These are phyloP conservation scores for Lepidochitona cinerea DNA, from an alignment of 2,888 invertebrate genomes.

Conservation along the genomic window DNA sequence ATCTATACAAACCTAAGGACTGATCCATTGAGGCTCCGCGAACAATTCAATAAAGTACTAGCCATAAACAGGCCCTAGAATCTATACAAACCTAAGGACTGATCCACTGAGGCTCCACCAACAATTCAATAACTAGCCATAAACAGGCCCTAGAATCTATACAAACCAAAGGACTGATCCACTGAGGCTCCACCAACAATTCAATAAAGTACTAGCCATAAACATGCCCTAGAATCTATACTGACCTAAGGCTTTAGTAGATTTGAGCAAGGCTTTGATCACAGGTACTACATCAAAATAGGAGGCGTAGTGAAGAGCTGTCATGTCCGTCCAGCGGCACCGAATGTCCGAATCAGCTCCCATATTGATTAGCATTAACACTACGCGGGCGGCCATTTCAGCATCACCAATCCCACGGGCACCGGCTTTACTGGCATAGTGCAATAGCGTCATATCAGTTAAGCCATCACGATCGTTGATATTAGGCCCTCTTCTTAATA, in stretches of 20 bases:
- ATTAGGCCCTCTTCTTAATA: constrained; percentile 71
- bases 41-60: too few relatives aligned
- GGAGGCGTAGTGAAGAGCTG: constrained; percentile 73
- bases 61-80: too few relatives aligned
- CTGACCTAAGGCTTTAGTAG: constrained; percentile 63
- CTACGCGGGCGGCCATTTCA: constrained; percentile 60
- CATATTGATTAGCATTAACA: constrained; percentile 53
- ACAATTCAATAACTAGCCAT: too few relatives aligned
- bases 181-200: too few relatives aligned
- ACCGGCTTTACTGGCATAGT: constrained; percentile 74
- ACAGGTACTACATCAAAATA: constrained; percentile 73
- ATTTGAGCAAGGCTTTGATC: constrained; percentile 67
- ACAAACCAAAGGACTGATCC: too few relatives aligned
- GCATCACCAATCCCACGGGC: constrained; percentile 71
- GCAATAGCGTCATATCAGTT: constrained; percentile 74
- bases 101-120: too few relatives aligned
- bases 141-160: too few relatives aligned
- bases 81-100: too few relatives aligned
- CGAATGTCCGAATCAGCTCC: constrained; percentile 72
- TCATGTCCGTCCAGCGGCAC: constrained; percentile 74
- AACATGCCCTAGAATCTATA: too few relatives aligned
- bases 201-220: too few relatives aligned
- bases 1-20: too few relatives aligned
- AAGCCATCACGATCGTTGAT: constrained; percentile 73
- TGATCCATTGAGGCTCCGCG: too few relatives aligned